These are phyloP conservation scores for Steinernema feltiae DNA, from an alignment of 1,140 invertebrate genomes.

Conservation along the genomic window DNA sequence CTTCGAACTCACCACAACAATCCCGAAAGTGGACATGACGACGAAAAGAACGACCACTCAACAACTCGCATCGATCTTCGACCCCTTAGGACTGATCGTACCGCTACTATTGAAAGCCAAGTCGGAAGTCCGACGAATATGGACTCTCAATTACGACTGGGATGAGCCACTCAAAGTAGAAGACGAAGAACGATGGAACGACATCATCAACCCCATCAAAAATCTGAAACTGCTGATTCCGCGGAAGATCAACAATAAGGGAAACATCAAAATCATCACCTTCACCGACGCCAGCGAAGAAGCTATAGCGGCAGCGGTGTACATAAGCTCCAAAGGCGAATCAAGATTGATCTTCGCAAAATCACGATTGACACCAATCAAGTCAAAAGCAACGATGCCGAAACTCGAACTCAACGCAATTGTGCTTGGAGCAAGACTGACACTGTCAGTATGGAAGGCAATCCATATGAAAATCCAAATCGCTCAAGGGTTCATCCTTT, in stretches of 20 bases:
- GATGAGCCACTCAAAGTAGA: neutral
- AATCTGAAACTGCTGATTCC: neutral
- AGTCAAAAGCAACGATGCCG: constrained; percentile 16
- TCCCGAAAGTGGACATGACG: neutral
- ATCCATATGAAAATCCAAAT: neutral
- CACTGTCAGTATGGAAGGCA: neutral
- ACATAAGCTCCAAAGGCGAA: neutral
- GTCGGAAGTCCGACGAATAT: constrained; percentile 6
- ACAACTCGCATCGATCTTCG: neutral
- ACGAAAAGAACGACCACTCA: constrained; percentile 13
- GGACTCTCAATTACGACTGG: neutral
- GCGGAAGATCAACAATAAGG: neutral
- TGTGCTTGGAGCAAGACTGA: neutral
- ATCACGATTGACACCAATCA: constrained; percentile 1
- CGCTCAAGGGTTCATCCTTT: neutral
- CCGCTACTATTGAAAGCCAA: constrained; percentile 20
- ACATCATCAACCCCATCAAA: neutral
- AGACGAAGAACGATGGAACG: neutral
- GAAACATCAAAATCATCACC: neutral
- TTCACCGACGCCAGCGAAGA: constrained; percentile 23
- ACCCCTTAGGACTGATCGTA: constrained; percentile 25
- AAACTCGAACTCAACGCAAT: constrained; percentile 16
- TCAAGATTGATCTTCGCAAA: constrained; percentile 1
- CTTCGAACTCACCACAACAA: neutral
- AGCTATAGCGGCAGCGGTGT: constrained; percentile 1